Percentiles rank a stretch among this genome's conserved stretches.
Evolutionary conservation across 2,888 invertebrate genomes (phyloP).

Genomic region (Leptinotarsa tumamoca): DNA sequence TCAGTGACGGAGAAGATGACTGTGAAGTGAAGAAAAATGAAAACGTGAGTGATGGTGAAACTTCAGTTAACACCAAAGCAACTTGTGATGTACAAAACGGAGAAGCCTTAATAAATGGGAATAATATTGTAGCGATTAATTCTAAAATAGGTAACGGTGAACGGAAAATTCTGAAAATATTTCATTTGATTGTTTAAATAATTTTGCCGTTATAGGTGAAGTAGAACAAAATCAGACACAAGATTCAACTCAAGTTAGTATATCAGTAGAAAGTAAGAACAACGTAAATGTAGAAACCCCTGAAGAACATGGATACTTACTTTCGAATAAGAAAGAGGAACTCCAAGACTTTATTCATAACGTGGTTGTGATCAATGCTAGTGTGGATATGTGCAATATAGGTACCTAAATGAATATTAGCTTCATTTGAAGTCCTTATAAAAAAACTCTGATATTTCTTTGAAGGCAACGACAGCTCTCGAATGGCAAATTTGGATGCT

Average conservation of each 20-base stretch:
- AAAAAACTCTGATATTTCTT: not conserved
- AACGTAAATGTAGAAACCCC: slow-evolving; percentile 20
- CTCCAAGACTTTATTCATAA: slow-evolving; percentile 68
- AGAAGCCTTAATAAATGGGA: slow-evolving; percentile 42
- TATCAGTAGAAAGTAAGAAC: slow-evolving; percentile 10
- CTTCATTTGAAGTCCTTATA: not conserved
- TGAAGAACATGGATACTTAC: slow-evolving; percentile 30
- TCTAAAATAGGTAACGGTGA: slow-evolving; percentile 36
- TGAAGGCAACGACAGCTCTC: slow-evolving; percentile 67
- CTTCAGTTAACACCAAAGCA: slow-evolving; percentile 20
- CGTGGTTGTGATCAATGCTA: slow-evolving; percentile 80
- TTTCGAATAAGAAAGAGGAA: slow-evolving; percentile 47
- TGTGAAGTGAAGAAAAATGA: slow-evolving; percentile 37
- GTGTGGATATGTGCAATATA: slow-evolving; percentile 71
- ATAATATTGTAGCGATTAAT: slow-evolving; percentile 37
- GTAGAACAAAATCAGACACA: slow-evolving; percentile 9
- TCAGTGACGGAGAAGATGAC: slow-evolving; percentile 56
- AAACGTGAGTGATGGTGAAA: slow-evolving; percentile 33
- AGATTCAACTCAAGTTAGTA: not conserved
- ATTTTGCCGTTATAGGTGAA: slow-evolving; percentile 21
- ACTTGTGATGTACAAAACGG: slow-evolving; percentile 38
- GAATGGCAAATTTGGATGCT: slow-evolving; percentile 69
- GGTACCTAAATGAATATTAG: slow-evolving; percentile 38
- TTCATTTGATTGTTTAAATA: not conserved
- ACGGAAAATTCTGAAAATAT: not conserved